Conservation (phyloP, 2,113 vertebrate genomes). For the Petroica traversi region DNA sequence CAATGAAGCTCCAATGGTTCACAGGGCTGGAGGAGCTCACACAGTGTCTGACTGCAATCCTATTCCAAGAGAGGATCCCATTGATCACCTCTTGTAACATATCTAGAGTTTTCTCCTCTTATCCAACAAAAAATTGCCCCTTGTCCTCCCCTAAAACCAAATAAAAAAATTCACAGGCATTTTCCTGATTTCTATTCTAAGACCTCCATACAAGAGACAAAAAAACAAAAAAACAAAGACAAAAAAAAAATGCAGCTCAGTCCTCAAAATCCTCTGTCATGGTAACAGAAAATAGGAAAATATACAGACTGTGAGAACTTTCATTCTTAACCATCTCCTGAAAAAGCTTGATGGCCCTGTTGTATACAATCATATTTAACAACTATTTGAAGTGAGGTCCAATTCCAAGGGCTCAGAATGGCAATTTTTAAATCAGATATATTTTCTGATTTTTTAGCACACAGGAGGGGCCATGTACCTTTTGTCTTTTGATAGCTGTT, state of each 20-base stretch:
- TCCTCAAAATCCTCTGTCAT: neutral
- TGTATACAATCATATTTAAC: neutral
- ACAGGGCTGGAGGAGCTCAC: neutral
- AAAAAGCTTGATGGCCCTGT: neutral
- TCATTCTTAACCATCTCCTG: neutral
- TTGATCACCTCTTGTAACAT: neutral
- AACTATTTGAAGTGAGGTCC: neutral
- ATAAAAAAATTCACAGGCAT: neutral
- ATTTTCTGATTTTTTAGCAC: neutral
- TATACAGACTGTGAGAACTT: neutral
- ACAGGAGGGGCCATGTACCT: neutral
- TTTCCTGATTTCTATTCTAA: neutral
- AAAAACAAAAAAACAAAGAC: neutral
- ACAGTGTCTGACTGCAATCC: neutral
- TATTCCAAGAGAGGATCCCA: neutral
- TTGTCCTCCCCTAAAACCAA: neutral
- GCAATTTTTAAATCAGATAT: neutral
- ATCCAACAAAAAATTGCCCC: neutral
- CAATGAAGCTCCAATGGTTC: neutral
- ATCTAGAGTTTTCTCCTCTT: neutral
- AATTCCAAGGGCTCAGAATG: neutral
- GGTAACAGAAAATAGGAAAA: neutral
- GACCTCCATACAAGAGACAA: neutral
- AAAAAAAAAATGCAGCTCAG: neutral
- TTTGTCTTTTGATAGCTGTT: constrained; percentile 23